Conservation (phyloP, 2,113 vertebrate species). For the Hiodon alosoides region DNA sequence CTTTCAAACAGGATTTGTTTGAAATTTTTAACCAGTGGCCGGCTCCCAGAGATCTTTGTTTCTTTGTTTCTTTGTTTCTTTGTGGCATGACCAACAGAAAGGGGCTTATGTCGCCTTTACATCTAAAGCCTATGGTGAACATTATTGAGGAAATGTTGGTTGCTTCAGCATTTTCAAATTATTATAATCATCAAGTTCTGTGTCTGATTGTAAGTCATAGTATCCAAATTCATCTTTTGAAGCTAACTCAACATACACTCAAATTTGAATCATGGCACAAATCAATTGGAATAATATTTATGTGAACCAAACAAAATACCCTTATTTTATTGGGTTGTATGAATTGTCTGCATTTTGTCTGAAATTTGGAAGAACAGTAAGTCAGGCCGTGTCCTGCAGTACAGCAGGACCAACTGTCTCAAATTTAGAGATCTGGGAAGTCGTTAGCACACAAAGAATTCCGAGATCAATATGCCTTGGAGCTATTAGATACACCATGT, state of each 20-base stretch:
- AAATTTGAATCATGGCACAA: too few relatives aligned
- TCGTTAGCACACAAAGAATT: neutral
- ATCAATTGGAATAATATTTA: too few relatives aligned
- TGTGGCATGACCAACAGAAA: constrained; percentile 53
- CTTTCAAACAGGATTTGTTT: constrained; percentile 66
- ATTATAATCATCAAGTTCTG: neutral
- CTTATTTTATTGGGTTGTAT: neutral
- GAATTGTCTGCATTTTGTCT: neutral
- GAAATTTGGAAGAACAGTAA: neutral
- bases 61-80: constrained; percentile 56
- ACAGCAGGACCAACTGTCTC: neutral
- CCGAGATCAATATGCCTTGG: neutral
- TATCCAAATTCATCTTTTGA: too few relatives aligned
- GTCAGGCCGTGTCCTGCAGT: neutral
- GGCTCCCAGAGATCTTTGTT: constrained; percentile 46
- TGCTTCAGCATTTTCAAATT: constrained; percentile 23
- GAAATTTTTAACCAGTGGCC: constrained; percentile 63
- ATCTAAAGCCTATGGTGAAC: constrained; percentile 35
- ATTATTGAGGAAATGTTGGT: constrained; percentile 36
- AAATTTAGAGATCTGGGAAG: neutral
- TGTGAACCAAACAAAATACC: neutral
- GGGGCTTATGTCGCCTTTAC: constrained; percentile 27
- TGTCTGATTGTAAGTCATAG: neutral
- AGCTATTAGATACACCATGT: constrained; percentile 13
- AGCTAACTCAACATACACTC: too few relatives aligned